phyloP scores from a whole-genome alignment of 2,797 vertebrate genomes.

The Hybognathus amarus region DNA sequence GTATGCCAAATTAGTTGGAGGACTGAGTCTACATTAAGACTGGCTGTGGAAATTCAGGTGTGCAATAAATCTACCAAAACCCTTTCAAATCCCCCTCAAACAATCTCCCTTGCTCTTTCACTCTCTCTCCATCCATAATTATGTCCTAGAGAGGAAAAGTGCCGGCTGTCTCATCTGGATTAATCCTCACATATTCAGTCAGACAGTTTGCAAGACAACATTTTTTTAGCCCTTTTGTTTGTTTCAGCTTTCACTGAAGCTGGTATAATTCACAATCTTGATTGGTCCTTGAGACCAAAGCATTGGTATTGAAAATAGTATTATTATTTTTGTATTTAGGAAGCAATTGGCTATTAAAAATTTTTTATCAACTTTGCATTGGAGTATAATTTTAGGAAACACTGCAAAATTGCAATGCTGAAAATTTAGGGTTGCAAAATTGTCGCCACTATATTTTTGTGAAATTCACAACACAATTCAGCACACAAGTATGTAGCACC shows the following conservation, averaged over 20 bases:
- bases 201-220: slow-evolving; percentile 5
- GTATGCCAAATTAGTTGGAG: slow-evolving; percentile 11
- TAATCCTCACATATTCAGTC: slow-evolving; percentile 25
- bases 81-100: slow-evolving; percentile 43
- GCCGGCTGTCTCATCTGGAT: slow-evolving; percentile 33
- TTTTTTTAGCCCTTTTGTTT: background rate
- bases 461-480: background rate
- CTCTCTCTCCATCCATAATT: slow-evolving; percentile 48
- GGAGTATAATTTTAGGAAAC: background rate
- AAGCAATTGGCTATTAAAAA: background rate
- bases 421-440: background rate
- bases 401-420: background rate
- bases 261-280: background rate
- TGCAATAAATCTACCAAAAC: slow-evolving; percentile 49
- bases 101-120: slow-evolving; percentile 31
- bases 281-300: background rate
- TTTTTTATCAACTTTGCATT: no score
- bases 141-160: slow-evolving; percentile 47
- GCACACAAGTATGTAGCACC: background rate
- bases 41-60: slow-evolving; percentile 42
- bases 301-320: background rate
- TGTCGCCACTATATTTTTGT: background rate
- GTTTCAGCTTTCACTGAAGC: background rate
- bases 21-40: slow-evolving; percentile 5
- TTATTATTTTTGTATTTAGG: background rate